Evolutionary conservation across 1,140 invertebrate species (phyloP).

Genomic region (Drosophila yakuba): DNA sequence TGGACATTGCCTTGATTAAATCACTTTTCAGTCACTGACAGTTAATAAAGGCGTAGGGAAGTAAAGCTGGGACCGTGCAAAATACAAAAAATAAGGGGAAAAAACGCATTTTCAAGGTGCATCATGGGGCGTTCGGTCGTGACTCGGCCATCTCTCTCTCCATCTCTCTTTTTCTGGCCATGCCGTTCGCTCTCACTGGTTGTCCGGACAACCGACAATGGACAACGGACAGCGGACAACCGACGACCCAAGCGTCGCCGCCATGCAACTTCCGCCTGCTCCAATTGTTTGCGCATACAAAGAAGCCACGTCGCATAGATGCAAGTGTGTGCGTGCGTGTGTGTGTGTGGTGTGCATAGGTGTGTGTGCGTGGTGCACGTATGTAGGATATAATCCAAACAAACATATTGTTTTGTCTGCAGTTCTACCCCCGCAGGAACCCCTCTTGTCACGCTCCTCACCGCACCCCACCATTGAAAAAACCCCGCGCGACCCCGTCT

Average conservation of each 20-base stretch:
- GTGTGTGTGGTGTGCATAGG: not conserved
- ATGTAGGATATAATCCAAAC: slow-evolving; percentile 75
- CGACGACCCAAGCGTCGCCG: slow-evolving; percentile 38
- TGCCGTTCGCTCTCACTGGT: slow-evolving; percentile 32
- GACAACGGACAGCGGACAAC: slow-evolving; percentile 43
- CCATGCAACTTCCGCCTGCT: slow-evolving; percentile 80
- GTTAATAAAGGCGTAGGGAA: slow-evolving; percentile 73
- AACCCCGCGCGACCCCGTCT: slow-evolving; percentile 33
- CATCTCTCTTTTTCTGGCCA: not conserved
- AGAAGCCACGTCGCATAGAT: slow-evolving; percentile 68
- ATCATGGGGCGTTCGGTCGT: slow-evolving; percentile 39
- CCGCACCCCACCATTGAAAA: slow-evolving; percentile 9
- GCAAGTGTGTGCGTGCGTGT: slow-evolving; percentile 17
- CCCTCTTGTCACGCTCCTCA: slow-evolving; percentile 14
- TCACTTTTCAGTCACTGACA: slow-evolving; percentile 82
- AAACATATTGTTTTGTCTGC: slow-evolving; percentile 83
- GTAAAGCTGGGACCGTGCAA: slow-evolving; percentile 11
- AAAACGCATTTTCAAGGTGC: slow-evolving; percentile 70
- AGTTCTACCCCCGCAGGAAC: slow-evolving; percentile 17
- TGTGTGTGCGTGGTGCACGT: slow-evolving; percentile 9
- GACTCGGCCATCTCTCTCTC: slow-evolving; percentile 8
- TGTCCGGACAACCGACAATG: slow-evolving; percentile 54
- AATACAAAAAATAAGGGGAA: not conserved
- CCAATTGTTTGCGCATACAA: slow-evolving; percentile 82
- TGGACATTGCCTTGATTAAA: slow-evolving; percentile 71